Base-by-base conservation (phyloP, 1,140 invertebrate species). In the Cydia fagiglandana region DNA sequence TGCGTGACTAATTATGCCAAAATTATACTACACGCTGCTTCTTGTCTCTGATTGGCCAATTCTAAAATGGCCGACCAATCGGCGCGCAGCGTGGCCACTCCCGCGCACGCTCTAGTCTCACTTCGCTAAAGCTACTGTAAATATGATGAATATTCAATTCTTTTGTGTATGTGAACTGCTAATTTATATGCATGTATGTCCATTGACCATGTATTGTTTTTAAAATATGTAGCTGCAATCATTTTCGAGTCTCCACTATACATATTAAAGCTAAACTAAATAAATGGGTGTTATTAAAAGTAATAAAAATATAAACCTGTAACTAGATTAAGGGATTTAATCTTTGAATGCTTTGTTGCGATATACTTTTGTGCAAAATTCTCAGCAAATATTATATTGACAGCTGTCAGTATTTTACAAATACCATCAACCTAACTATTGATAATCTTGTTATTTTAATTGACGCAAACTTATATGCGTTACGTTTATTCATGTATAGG, bases 1-100 rank as follows among this genome's bases (percentile, higher is more conserved):
- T 85, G 86, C 91, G 88, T 92, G 90, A 92, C 89, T 91, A 90
- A 92, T 91, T 91, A 90, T 88, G 88, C 87, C 90, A 88, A 91
- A 91, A 88, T 88, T 90, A 90, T 86, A 89, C 89, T 53, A 73
- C 70, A 75, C 77, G 77, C 80, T 83, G 86, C 78, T 80, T 76
- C 79, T 75, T 75, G 77, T 53, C 77, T 56, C 66, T 77, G 79
- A 92, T 91, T 92, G 91, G 89, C 78, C 70, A 80, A 81, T 77
- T 81, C 78, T 73, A 85, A 86, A 88, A 83, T 81, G 85, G 81
- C 79, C 78, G 80, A 78, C 91, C 91, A 92, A 92, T 92, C 78
- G 84, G 77, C 79, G 80, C 13, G 61, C 80, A 82, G 88, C 89
- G 90, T 88, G 91, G 83, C 78, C 76, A 84, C 91, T 87, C 88